Conservation (phyloP, 2,113 vertebrate species). For the Anser cygnoides region DNA sequence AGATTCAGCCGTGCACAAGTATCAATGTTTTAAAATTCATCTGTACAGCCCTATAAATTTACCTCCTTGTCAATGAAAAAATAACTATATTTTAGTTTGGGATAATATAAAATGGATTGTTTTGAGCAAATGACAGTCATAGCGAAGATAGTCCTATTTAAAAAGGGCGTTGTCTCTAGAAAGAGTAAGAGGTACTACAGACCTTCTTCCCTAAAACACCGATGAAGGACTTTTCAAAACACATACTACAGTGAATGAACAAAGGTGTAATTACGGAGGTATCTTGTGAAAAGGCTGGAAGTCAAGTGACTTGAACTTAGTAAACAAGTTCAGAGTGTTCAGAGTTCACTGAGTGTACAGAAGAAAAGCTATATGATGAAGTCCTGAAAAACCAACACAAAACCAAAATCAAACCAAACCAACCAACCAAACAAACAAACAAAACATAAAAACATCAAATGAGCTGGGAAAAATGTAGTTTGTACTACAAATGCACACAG, state of each 20-base stretch:
- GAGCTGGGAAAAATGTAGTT: not conserved
- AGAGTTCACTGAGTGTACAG: not conserved
- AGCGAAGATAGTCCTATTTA: not conserved
- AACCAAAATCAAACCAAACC: not conserved
- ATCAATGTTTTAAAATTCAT: not conserved
- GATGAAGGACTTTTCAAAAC: not conserved
- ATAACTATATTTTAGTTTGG: not conserved
- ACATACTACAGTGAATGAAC: not conserved
- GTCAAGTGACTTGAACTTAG: not conserved
- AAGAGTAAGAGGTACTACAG: not conserved
- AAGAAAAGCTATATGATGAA: fast-evolving
- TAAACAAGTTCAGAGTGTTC: not conserved
- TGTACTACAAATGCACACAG: not conserved
- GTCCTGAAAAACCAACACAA: not conserved
- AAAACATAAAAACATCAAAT: not conserved
- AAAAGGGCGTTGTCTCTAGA: not conserved
- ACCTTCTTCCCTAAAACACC: not conserved
- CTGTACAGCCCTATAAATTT: not conserved
- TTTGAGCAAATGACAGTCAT: not conserved
- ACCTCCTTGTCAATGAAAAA: not conserved
- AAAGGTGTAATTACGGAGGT: not conserved
- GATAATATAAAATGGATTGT: not conserved
- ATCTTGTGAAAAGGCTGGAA: not conserved
- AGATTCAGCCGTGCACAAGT: not conserved
- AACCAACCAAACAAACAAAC: not conserved